Base-by-base conservation (phyloP, 2,113 vertebrate genomes). In the Dinomys branickii region DNA sequence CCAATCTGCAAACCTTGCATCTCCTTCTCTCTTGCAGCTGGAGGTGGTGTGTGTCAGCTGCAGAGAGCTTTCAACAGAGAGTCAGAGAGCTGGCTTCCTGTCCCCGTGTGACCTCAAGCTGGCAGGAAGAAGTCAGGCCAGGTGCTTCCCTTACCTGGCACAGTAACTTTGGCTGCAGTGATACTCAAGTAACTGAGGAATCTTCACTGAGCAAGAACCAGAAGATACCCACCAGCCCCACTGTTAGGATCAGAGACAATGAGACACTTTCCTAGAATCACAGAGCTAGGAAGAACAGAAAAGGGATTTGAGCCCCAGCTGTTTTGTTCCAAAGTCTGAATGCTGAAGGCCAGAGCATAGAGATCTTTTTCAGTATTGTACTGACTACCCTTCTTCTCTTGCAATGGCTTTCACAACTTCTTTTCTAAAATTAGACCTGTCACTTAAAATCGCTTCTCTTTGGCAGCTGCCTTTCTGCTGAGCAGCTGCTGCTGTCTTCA, bases 381-480 rank as follows among this genome's bases (percentile, higher is more conserved):
- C 58, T 71, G n/a, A 14, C 41, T 41, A 17, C 12, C 19, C 30
- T 35, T 11, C 88, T 54, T 16, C 41, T 71, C 77, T 85, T 47
- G 58, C 2, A 20, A 20, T 59, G 63, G 35, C 87, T 88, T 80
- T 91, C 77, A 80, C n/a, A 20, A 85, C n/a, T 73, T 44, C 7
- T 3, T 59, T 28, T 93, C 88, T 95, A 77, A 89, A 96, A 85
- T 96, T 50, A 95, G 88, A 83, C n/a, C n/a, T 56, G 63, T 61
- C 91, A 20, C 65, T 94, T 92, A 24, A 81, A 65, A 30, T 81
- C 8, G 38, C 80, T 92, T 78, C 5, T 61, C 59, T 61, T 30
- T 7, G 65, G 91, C 41, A 52, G 8, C 80, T 75, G 47, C 88
- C 50, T 65, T 75, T 41, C 73, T 78, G 71, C 71, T 73, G 71